These are phyloP conservation scores for Elaphurus davidianus DNA, from an alignment of 2,113 vertebrate genomes.

Conservation along the genomic window DNA sequence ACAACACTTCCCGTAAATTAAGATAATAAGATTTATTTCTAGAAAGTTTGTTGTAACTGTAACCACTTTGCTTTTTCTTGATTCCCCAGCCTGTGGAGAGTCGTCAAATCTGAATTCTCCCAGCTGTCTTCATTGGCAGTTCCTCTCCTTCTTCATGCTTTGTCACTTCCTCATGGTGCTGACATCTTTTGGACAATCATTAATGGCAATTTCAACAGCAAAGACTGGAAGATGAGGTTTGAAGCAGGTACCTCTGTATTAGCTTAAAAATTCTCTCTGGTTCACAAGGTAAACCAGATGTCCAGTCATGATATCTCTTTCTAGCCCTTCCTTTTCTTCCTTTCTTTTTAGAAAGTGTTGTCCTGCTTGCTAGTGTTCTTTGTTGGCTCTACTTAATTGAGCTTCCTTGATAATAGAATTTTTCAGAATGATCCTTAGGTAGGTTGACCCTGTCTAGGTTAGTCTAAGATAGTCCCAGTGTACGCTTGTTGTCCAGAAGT, in stretches of 20 bases:
- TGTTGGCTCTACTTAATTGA: neutral
- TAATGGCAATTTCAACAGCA: slow-evolving; percentile 96
- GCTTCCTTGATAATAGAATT: neutral
- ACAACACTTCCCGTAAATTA: neutral
- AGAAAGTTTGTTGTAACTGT: neutral
- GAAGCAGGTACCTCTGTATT: slow-evolving; percentile 91
- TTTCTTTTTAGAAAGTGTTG: neutral
- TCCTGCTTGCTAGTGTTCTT: neutral
- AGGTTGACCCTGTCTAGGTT: neutral
- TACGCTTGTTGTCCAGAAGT: neutral
- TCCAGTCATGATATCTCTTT: neutral
- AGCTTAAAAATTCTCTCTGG: neutral
- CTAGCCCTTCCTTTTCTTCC: neutral
- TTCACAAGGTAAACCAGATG: neutral
- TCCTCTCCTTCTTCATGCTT: slow-evolving; percentile 95
- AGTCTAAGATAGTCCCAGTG: neutral
- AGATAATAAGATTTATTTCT: neutral
- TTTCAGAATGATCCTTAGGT: neutral
- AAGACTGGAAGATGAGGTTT: slow-evolving; percentile 99
- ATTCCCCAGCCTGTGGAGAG: slow-evolving; percentile 92
- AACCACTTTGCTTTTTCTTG: slow-evolving; percentile 34
- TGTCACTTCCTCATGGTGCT: slow-evolving; percentile 94
- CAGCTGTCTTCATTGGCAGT: slow-evolving; percentile 96
- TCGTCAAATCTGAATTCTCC: slow-evolving; percentile 97
- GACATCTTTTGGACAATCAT: slow-evolving; percentile 99